phyloP scores from a whole-genome alignment of 2,797 vertebrate species.

The Scolopax rusticola region DNA sequence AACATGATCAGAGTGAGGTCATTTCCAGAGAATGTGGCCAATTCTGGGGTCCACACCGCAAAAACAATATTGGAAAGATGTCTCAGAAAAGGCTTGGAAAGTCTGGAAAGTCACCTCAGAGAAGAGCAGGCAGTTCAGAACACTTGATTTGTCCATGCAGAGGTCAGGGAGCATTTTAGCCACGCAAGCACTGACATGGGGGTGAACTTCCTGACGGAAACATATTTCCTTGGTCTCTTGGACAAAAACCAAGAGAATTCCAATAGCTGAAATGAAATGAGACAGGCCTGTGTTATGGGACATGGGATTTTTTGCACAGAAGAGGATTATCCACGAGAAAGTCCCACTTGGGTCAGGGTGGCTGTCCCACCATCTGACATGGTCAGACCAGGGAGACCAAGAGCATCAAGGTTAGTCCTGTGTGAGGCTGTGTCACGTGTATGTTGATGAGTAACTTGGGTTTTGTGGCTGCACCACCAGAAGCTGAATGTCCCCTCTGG shows the following conservation, averaged over 20 bases:
- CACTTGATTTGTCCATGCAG: background rate
- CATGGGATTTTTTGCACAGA: background rate
- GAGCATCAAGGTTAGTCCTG: background rate
- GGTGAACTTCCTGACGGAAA: background rate
- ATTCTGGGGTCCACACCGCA: background rate
- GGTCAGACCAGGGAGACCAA: background rate
- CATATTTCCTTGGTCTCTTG: background rate
- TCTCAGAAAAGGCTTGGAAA: background rate
- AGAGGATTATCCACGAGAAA: background rate
- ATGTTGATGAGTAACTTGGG: constrained; percentile 15
- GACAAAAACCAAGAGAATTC: constrained; percentile 11
- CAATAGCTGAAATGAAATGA: background rate
- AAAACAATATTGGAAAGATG: background rate
- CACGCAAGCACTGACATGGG: background rate
- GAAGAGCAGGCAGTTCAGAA: background rate
- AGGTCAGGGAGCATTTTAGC: background rate
- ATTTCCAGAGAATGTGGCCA: background rate
- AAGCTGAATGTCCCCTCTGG: constrained; percentile 95
- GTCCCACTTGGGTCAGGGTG: background rate
- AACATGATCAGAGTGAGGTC: background rate
- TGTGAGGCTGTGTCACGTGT: background rate
- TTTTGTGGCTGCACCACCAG: constrained; percentile 73
- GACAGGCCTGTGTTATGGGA: background rate
- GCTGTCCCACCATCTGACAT: background rate
- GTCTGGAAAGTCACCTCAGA: background rate